phyloP scores from a whole-genome alignment of 1,140 invertebrate genomes.

The Diachasmimorpha longicaudata region DNA sequence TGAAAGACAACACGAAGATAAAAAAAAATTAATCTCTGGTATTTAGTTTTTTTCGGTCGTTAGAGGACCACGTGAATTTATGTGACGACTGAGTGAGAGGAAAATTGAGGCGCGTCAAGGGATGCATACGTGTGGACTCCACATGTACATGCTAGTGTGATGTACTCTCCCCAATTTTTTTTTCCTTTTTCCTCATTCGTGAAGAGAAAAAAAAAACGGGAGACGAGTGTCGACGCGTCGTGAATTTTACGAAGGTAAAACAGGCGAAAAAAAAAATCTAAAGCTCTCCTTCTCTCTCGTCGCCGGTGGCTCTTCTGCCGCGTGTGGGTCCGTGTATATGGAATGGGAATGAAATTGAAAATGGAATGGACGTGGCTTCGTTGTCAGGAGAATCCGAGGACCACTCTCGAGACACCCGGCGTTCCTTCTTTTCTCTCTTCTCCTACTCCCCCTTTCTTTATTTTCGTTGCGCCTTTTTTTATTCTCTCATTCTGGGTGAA shows the following conservation, averaged over 20 bases:
- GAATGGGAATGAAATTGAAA: slow-evolving; percentile 15
- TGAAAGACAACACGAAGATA: neutral
- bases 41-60: neutral
- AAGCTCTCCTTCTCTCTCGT: neutral
- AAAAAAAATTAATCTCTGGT: slow-evolving; percentile 1
- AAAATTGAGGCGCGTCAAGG: slow-evolving; percentile 1
- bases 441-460: neutral
- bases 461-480: neutral
- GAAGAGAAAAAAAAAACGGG: neutral
- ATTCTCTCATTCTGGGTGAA: slow-evolving; percentile 14
- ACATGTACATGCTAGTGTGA: neutral
- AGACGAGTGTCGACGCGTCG: slow-evolving; percentile 7
- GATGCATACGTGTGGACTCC: neutral
- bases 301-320: neutral
- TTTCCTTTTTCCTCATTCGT: neutral
- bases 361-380: slow-evolving; percentile 5
- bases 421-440: neutral
- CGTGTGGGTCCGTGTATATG: neutral
- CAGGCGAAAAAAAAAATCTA: slow-evolving; percentile 6
- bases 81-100: neutral
- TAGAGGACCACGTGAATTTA: neutral
- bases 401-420: slow-evolving; percentile 7
- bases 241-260: slow-evolving; percentile 11
- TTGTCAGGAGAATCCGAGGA: neutral
- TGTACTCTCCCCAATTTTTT: neutral